Percentiles rank a stretch among this genome's conserved stretches.
Conservation (phyloP, 2,113 vertebrate species). For the Pipra filicauda region DNA sequence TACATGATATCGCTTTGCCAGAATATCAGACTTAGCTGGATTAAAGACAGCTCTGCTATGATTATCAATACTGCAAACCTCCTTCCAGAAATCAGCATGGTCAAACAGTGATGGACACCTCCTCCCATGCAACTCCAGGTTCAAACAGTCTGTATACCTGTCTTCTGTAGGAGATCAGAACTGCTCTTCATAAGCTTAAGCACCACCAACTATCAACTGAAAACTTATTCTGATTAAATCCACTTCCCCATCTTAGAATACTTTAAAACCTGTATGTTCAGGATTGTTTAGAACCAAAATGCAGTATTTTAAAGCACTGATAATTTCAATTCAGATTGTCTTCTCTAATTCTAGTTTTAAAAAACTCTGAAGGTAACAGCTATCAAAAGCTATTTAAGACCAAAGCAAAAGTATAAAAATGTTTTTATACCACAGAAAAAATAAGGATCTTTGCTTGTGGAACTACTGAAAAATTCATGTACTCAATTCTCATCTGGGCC, state of each 20-base stretch:
- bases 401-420: background rate
- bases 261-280: background rate
- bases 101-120: background rate
- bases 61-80: background rate
- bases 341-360: background rate
- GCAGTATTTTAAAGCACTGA: background rate
- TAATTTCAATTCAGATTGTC: background rate
- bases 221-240: background rate
- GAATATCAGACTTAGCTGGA: background rate
- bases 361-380: background rate
- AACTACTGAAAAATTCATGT: background rate
- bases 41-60: background rate
- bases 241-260: background rate
- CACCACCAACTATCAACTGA: background rate
- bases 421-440: background rate
- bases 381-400: background rate
- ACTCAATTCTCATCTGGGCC: background rate
- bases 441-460: background rate
- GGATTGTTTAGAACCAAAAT: background rate
- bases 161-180: background rate
- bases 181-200: background rate
- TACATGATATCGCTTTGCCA: background rate
- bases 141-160: background rate
- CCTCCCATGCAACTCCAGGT: fast-evolving
- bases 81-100: background rate